Base-by-base conservation (phyloP, 2,113 vertebrate genomes). In the Lathamus discolor region DNA sequence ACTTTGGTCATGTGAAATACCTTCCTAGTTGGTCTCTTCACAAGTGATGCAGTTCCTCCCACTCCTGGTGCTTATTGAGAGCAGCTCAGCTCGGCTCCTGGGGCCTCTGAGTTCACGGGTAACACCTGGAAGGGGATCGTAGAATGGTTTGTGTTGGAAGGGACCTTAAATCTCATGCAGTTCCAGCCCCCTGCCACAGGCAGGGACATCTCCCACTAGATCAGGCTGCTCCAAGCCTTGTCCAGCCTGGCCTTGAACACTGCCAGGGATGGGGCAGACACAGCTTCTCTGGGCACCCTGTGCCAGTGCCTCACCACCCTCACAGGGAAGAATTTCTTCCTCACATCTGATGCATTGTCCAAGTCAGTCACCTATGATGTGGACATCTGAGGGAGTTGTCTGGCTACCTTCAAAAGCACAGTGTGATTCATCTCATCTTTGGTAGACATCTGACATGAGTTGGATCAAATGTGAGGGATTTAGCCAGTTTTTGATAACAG, bases 321-420 rank as follows among this genome's bases (percentile, higher is more conserved):
- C 57, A 35, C 22, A 59, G 13, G 7, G 23, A 59, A 35, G 33
- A 59, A 35, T 35, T 59, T 59, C 22, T 35, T 35, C 33, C 33
- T 59, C 16, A 35, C 13, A 59, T 59, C 33, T 16, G 24, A 24
- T 51, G 14, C 17, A 4, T 41, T 70, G 41, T 49, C 63, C 48
- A 35, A 2, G 13, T 44, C 48, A 66, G 9, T 52, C 55, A 18
- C 25, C 19, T 33, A 3, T 39, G 27, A 3, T 3, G 33, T 27
- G 37, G n/a, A 29, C 10, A 10, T 59, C 69, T 67, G 41, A 64
- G 62, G 8, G 22, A 84, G 33, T n/a, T 0, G 0, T 31, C 62
- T 86, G 82, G 8, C 28, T 89, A 1, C 43, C 33, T 76, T 93
- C 29, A 68, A 61, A 83, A 85, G 33, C 43, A 37, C 7, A 9